Percentiles rank a stretch among this genome's conserved stretches.
Conservation (phyloP, 2,113 vertebrate species). For the Acinonyx jubatus region DNA sequence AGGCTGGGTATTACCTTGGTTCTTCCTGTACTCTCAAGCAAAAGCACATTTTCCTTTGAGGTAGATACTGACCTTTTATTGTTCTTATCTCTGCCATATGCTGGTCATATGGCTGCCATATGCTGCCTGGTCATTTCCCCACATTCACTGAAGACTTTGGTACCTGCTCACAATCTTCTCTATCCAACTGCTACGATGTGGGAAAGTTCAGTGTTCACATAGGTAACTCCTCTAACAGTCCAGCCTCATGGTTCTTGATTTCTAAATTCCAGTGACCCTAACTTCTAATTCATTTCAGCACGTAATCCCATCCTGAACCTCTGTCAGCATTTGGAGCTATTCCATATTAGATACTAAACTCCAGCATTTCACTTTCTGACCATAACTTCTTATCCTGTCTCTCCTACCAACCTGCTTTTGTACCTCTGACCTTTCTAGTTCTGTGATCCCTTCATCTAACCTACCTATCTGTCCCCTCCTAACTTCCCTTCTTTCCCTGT, state of each 20-base stretch:
- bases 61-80: neutral
- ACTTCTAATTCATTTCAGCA: neutral
- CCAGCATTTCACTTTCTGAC: slow-evolving; percentile 21
- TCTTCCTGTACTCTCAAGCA: neutral
- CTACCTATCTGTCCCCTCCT: neutral
- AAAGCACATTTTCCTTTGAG: slow-evolving; percentile 3
- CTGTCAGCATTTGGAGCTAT: neutral
- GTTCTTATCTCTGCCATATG: neutral
- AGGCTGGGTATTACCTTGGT: neutral
- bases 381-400: neutral
- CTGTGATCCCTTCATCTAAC: neutral
- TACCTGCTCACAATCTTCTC: neutral
- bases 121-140: neutral
- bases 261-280: slow-evolving; percentile 1
- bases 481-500: neutral
- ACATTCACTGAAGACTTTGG: neutral
- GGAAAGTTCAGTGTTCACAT: neutral
- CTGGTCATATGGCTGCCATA: too few species aligned
- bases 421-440: neutral
- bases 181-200: neutral
- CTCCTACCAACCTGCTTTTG: neutral
- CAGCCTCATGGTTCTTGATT: neutral
- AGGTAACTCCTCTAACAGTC: neutral
- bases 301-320: neutral
- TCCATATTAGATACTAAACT: neutral